Conservation (phyloP, 2,888 invertebrate genomes). For the Drosophila neoperkinsi region DNA sequence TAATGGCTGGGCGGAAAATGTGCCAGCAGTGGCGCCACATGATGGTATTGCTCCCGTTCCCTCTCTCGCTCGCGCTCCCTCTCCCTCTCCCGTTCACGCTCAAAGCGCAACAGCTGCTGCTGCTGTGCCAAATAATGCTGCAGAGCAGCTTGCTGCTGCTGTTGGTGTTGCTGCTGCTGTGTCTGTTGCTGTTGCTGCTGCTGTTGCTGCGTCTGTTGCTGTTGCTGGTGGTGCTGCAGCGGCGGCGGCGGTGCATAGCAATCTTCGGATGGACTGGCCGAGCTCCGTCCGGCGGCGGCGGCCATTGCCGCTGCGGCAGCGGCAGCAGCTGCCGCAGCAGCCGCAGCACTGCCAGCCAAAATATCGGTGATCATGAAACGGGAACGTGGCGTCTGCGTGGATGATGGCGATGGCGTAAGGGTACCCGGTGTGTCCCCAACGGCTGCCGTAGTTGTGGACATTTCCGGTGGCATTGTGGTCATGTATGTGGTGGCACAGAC, state of each 20-base stretch:
- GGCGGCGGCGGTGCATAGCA: slow-evolving; percentile 52
- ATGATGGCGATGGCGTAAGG: slow-evolving; percentile 55
- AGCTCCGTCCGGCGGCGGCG: slow-evolving; percentile 61
- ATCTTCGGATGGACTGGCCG: slow-evolving; percentile 58
- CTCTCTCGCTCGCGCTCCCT: slow-evolving; percentile 51
- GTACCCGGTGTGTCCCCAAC: slow-evolving; percentile 73
- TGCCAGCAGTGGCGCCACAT: slow-evolving; percentile 61
- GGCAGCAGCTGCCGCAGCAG: slow-evolving; percentile 83
- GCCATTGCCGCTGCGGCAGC: slow-evolving; percentile 63
- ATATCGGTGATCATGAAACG: slow-evolving; percentile 97
- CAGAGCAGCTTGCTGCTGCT: slow-evolving; percentile 74
- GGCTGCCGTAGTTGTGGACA: slow-evolving; percentile 80
- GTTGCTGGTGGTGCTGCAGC: slow-evolving; percentile 54
- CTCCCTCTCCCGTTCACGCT: slow-evolving; percentile 65
- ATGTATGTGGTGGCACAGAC: slow-evolving; percentile 75
- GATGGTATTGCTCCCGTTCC: slow-evolving; percentile 62
- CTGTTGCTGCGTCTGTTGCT: slow-evolving; percentile 60
- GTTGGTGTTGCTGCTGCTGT: slow-evolving; percentile 70
- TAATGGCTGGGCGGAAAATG: slow-evolving; percentile 72
- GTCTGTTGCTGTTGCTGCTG: slow-evolving; percentile 80
- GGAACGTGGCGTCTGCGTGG: slow-evolving; percentile 88
- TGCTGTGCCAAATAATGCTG: slow-evolving; percentile 81
- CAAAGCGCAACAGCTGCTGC: slow-evolving; percentile 79
- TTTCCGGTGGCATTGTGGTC: slow-evolving; percentile 84
- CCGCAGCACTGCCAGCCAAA: slow-evolving; percentile 87